A percentile compares a stretch with the other conserved stretches of the same genome.
Conservation (phyloP, 2,113 vertebrate genomes). For the Suricata suricatta region DNA sequence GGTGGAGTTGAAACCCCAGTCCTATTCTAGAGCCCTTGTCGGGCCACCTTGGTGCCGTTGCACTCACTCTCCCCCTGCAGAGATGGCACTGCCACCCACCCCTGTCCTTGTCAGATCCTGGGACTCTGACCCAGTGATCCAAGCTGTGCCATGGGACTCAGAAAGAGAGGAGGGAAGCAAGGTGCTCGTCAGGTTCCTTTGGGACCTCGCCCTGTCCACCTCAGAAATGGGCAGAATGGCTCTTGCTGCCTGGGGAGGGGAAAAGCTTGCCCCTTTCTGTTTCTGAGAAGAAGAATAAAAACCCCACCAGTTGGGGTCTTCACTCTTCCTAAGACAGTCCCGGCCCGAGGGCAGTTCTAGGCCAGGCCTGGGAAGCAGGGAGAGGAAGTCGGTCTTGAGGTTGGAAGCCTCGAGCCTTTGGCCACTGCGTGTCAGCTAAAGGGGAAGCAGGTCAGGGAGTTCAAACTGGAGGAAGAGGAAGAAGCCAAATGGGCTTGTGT, state of each 20-base stretch:
- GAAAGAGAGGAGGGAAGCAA: not conserved
- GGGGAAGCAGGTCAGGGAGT: conserved; percentile 4
- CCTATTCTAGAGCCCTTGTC: not conserved
- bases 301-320: not conserved
- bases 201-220: not conserved
- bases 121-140: rapidly evolving
- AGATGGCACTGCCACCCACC: not conserved
- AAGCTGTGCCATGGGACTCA: rapidly evolving
- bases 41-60: not conserved
- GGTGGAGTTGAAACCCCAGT: not conserved
- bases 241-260: not conserved
- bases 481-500: not conserved
- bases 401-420: not conserved
- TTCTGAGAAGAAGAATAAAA: not conserved
- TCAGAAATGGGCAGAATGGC: not conserved
- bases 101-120: not conserved
- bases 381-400: not conserved
- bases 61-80: not conserved
- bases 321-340: not conserved
- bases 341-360: not conserved
- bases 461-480: conserved; percentile 48
- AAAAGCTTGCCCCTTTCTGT: not conserved
- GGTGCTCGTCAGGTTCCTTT: too few species aligned
- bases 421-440: not conserved
- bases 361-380: not conserved